Evolutionary conservation across 2,797 vertebrate genomes (phyloP).

Genomic region (Acanthornis magna): DNA sequence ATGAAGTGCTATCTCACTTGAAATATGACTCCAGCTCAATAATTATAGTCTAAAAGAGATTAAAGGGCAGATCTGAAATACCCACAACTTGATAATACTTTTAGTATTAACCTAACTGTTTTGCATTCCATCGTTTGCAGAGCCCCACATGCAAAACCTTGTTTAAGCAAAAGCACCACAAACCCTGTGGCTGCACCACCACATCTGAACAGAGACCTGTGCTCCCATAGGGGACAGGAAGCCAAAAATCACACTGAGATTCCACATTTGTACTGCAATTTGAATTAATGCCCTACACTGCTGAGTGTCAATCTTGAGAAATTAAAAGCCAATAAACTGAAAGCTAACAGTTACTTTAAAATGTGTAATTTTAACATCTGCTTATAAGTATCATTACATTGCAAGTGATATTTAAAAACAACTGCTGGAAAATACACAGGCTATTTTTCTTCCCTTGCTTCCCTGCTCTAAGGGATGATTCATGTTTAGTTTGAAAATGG

Average conservation of each 20-base stretch:
- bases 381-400: not conserved
- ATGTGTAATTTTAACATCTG: not conserved
- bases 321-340: not conserved
- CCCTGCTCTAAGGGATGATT: not conserved
- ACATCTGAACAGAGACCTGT: accelerated
- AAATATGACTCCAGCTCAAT: not conserved
- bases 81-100: not conserved
- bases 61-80: not conserved
- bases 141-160: not conserved
- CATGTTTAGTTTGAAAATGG: not conserved
- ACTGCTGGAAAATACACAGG: not conserved
- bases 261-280: not conserved
- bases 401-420: not conserved
- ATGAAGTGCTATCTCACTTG: not conserved
- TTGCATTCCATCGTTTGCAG: not conserved
- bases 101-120: not conserved
- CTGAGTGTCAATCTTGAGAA: not conserved
- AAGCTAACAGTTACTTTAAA: not conserved
- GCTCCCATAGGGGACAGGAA: not conserved
- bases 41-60: not conserved
- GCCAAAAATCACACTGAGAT: not conserved
- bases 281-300: not conserved
- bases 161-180: not conserved
- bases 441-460: not conserved
- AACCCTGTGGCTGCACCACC: not conserved